A percentile compares a stretch with the other conserved stretches of the same genome.
These are phyloP conservation scores for Stegophylla sp. DNA, from an alignment of 2,888 invertebrate species.

Conservation along the genomic window DNA sequence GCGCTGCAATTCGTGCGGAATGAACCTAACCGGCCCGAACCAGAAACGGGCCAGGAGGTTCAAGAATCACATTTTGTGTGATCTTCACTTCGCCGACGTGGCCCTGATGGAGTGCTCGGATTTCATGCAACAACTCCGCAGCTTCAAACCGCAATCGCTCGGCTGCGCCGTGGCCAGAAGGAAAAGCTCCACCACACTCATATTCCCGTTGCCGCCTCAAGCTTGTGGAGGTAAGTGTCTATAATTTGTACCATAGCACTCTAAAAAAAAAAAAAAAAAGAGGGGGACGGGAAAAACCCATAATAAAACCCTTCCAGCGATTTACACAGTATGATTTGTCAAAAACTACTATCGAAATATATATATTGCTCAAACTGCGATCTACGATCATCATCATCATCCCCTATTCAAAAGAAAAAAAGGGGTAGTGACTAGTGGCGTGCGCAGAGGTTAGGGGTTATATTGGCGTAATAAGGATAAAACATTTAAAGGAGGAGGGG, in stretches of 20 bases:
- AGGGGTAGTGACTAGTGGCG: too few relatives aligned
- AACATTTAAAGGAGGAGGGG: too few relatives aligned
- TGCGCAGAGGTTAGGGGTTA: too few relatives aligned
- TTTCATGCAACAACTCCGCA: slow-evolving; percentile 95
- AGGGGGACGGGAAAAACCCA: too few relatives aligned
- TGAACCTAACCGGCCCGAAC: slow-evolving; percentile 90
- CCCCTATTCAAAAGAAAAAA: too few relatives aligned
- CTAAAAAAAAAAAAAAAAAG: background rate
- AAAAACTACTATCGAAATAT: too few relatives aligned
- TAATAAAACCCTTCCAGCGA: too few relatives aligned
- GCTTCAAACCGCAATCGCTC: slow-evolving; percentile 93
- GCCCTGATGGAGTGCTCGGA: slow-evolving; percentile 96
- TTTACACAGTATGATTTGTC: too few relatives aligned
- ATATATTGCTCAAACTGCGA: too few relatives aligned
- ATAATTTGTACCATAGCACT: background rate
- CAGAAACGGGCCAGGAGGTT: slow-evolving; percentile 71
- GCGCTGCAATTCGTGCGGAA: slow-evolving; percentile 92
- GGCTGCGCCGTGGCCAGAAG: slow-evolving; percentile 93
- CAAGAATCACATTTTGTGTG: slow-evolving; percentile 93
- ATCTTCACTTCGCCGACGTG: slow-evolving; percentile 94
- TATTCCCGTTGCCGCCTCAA: slow-evolving; percentile 91
- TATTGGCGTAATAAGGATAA: too few relatives aligned
- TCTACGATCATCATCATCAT: too few relatives aligned
- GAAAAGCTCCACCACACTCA: slow-evolving; percentile 91
- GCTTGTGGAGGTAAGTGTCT: slow-evolving; percentile 83